Conservation (phyloP, 1,140 invertebrate species). For the Macrotrachela quadricornifera region DNA sequence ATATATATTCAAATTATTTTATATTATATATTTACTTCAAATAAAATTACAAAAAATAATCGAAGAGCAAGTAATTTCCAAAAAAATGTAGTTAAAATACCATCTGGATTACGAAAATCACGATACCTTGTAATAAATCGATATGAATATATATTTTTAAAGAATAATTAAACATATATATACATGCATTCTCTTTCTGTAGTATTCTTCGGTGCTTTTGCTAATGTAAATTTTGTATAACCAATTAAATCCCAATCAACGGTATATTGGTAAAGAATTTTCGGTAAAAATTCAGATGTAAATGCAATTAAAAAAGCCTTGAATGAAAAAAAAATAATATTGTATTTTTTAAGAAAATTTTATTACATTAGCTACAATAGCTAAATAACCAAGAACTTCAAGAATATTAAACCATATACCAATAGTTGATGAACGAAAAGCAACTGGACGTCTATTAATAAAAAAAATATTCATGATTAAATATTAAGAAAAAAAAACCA, state of each 20-base stretch:
- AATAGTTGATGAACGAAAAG: constrained; percentile 42
- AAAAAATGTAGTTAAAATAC: constrained; percentile 51
- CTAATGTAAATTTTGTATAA: constrained; percentile 9
- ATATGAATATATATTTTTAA: too few relatives aligned
- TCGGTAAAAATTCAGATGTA: constrained; percentile 10
- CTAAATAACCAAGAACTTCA: constrained; percentile 4
- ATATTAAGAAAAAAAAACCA: constrained; percentile 34
- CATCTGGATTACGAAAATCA: constrained; percentile 41
- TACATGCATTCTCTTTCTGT: too few relatives aligned
- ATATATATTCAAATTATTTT: constrained; percentile 33
- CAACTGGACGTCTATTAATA: neutral
- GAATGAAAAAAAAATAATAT: neutral
- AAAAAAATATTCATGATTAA: neutral
- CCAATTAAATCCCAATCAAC: neutral
- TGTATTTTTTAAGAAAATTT: constrained; percentile 16
- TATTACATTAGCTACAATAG: constrained; percentile 16
- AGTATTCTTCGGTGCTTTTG: too few relatives aligned
- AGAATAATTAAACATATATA: too few relatives aligned
- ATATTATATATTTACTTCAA: constrained; percentile 57
- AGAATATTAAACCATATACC: constrained; percentile 5
- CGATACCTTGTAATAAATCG: constrained; percentile 9
- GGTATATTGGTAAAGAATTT: constrained; percentile 13
- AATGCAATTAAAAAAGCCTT: constrained; percentile 10
- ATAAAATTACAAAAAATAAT: constrained; percentile 65
- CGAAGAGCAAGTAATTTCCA: constrained; percentile 71